Evolutionary conservation across 1,140 invertebrate species (phyloP), one percentile per base, ranked within the genome.

Genomic region (Formica selysi): DNA sequence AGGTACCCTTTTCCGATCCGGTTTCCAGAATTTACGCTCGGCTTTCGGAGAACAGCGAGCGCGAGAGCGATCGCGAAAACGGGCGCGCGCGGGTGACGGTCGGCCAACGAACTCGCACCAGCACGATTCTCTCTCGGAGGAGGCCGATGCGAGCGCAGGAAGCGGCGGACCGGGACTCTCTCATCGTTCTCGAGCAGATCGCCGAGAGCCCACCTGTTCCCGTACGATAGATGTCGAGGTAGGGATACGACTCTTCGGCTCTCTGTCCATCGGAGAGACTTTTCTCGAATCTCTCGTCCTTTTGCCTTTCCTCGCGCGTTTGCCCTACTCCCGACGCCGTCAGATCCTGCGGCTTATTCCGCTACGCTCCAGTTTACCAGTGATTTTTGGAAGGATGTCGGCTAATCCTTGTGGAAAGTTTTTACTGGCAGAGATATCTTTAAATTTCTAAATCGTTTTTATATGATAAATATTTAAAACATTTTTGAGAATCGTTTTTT

Each of bases 121-220:
- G 78, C 76, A 84, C 87, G 67, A 81, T 67, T 71, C 78, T 81
- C 62, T 78, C 76, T 81, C 36, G 68, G 36, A 57, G 26, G 79
- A 54, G 67, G 67, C 68, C 79, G 88, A 92, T 91, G 91, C 85
- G 93, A 90, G 86, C 90, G 87, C 90, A 90, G 92, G 93, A 94
- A 92, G 92, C 94, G 94, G 89, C 88, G 89, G 93, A 94, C 92
- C 94, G 93, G 93, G 93, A 94, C 93, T 94, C 88, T 85, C 87
- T 84, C 89, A 87, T 87, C 11, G 38, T n/a, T 73, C 91, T 91
- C 89, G 89, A 90, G 57, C 38, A 73, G 68, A 83, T 74, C 79
- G 68, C 48, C 79, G 38, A 83, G 79, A 83, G 90, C 92, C 87
- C 92, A 93, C 93, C 91, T 93, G 93, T 87, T 93, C 67, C 51